Base-by-base conservation (phyloP, 1,140 invertebrate genomes). In the Cotesia chilonis region DNA sequence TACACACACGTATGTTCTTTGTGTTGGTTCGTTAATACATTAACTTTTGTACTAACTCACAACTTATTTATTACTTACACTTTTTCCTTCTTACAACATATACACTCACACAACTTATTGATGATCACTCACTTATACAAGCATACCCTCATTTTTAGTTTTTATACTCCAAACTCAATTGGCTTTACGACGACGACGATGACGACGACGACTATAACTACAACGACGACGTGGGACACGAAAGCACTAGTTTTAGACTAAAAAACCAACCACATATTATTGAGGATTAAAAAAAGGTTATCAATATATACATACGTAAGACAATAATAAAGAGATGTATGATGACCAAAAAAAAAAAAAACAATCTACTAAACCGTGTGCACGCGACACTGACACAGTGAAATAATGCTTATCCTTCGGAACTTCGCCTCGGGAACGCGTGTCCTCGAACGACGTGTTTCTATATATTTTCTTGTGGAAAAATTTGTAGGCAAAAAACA, bases 401-500 rank as follows among this genome's bases (percentile, higher is more conserved):
- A 37, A 70, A 68, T 72, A 72, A 72, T 68, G 38, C 55, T 10
- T 65, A 72, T 68, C 64, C 37, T 68, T 54, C 36, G 14, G 41
- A 28, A n/a, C 20, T 35, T 66, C 60, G 69, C 60, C 69, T 71
- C 69, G 51, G 51, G 69, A 71, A 71, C 35, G 61, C 69, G 70
- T 71, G 63, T 71, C 70, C 70, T 71, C 70, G 63, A 71, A 65
- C 47, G 59, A 66, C 70, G 59, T 63, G 59, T 55, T 64, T 63
- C 28, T 36, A 47, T 47, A 47, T 47, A 47, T 63, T 28, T 28
- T 28, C 37, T 63, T 63, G 57, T 20, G 17, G 57, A 59, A 63
- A 63, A 63, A 63, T 10, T 41, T 41, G n/a, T 41, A 41, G 35
- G 35, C 4, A 63, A 35, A 41, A 38, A 37, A 63, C 35, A 41